Evolutionary conservation across 2,113 vertebrate genomes (phyloP).

Genomic region (Rafetus swinhoei): DNA sequence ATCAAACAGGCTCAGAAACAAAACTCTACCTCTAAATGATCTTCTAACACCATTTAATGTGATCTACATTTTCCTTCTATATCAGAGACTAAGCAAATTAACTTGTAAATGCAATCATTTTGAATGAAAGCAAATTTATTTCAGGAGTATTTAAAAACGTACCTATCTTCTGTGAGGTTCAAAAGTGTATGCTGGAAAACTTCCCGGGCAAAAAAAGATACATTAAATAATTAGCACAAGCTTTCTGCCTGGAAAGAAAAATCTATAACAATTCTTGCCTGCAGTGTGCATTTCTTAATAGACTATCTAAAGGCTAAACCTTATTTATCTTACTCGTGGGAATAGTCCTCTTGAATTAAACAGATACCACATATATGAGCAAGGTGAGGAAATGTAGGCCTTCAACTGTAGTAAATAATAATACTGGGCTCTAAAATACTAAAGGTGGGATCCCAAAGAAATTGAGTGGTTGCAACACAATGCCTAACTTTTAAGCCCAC

Average conservation of each 20-base stretch:
- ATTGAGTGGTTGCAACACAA: background rate
- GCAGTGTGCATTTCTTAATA: background rate
- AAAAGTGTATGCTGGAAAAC: background rate
- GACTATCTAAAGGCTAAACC: background rate
- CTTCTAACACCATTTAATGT: background rate
- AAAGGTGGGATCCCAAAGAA: background rate
- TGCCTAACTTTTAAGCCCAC: background rate
- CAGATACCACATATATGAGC: background rate
- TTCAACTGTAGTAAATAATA: background rate
- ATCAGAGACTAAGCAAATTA: background rate
- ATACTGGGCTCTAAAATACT: background rate
- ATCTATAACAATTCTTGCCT: background rate
- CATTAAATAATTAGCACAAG: background rate
- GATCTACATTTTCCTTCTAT: background rate
- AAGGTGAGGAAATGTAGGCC: background rate
- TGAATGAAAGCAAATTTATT: background rate
- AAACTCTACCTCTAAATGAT: background rate
- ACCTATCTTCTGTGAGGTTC: background rate
- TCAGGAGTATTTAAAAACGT: background rate
- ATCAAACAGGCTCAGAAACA: background rate
- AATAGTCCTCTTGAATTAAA: background rate
- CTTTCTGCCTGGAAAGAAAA: background rate
- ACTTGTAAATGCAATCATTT: no score
- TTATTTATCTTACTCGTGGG: background rate
- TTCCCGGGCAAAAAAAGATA: background rate